phyloP scores from a whole-genome alignment of 1,140 invertebrate species.

The Atta texana region DNA sequence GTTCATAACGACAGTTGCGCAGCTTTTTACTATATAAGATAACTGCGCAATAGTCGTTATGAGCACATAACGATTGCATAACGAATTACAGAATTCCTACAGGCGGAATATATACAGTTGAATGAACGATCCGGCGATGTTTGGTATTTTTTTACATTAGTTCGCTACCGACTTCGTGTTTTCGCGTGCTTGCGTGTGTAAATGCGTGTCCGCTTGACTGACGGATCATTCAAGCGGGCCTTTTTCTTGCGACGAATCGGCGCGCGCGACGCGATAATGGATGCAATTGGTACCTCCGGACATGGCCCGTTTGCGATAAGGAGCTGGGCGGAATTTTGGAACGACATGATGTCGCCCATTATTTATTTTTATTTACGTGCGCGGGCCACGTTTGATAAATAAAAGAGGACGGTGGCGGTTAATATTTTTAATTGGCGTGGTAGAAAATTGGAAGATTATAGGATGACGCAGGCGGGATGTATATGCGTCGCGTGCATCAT shows the following conservation, averaged over 20 bases:
- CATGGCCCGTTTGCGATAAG: conserved; percentile 41
- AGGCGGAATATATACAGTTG: background rate
- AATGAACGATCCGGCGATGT: background rate
- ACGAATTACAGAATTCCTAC: too few species aligned
- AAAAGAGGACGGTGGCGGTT: conserved; percentile 17
- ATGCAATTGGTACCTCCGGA: conserved; percentile 47
- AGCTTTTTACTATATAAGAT: too few species aligned
- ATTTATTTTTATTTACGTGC: conserved; percentile 39
- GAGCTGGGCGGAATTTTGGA: conserved; percentile 35
- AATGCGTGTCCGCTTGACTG: conserved; percentile 34
- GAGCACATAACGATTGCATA: too few species aligned
- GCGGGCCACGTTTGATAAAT: conserved; percentile 20
- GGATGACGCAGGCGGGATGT: conserved; percentile 26
- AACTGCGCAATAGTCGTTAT: too few species aligned
- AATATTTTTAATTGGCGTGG: conserved; percentile 51
- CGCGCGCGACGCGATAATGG: conserved; percentile 49
- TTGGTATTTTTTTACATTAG: conserved; percentile 54
- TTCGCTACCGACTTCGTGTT: conserved; percentile 43
- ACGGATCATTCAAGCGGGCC: conserved; percentile 48
- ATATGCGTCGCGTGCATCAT: conserved; percentile 5
- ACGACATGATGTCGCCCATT: conserved; percentile 20
- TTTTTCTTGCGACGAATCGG: conserved; percentile 7
- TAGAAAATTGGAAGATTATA: conserved; percentile 61
- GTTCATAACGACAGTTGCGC: too few species aligned
- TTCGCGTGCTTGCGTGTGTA: conserved; percentile 24